phyloP scores from a whole-genome alignment of 2,113 vertebrate genomes.

The Tetraodon nigroviridis region DNA sequence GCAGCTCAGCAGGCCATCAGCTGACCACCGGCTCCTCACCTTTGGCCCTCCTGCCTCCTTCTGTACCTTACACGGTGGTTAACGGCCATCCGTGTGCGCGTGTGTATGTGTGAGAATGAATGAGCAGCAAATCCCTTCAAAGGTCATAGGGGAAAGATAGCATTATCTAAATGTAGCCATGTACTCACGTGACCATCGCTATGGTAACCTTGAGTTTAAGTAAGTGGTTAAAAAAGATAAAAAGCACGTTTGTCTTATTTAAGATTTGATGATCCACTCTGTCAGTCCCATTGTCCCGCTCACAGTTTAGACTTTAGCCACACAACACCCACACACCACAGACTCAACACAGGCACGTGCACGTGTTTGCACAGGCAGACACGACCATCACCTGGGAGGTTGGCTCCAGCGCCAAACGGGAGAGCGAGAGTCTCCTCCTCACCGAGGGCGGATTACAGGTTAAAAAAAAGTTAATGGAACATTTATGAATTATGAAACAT shows the following conservation, averaged over 20 bases:
- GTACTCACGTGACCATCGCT: slow-evolving; percentile 32
- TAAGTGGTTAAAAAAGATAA: no score
- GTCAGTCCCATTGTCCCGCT: no score
- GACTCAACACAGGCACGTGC: neutral
- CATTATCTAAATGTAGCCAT: neutral
- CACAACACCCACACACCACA: neutral
- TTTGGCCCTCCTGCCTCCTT: neutral
- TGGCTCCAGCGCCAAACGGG: slow-evolving; percentile 39
- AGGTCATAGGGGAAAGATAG: neutral
- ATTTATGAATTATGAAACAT: no score
- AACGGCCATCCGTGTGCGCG: neutral
- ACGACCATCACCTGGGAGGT: slow-evolving; percentile 13
- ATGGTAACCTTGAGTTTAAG: slow-evolving; percentile 38
- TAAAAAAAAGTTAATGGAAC: no score
- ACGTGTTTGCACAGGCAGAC: neutral
- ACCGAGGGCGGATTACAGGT: no score
- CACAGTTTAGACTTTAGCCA: slow-evolving; percentile 1
- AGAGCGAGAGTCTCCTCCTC: slow-evolving; percentile 23
- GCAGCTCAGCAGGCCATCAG: neutral
- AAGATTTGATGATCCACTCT: no score
- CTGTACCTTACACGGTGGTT: neutral
- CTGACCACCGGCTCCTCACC: neutral
- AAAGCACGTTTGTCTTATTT: no score
- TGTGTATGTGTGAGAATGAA: neutral
- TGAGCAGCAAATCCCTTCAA: neutral